Percentiles rank a stretch among this genome's conserved stretches.
Evolutionary conservation across 2,888 invertebrate species (phyloP).

Genomic region (Drosophila tripunctata): DNA sequence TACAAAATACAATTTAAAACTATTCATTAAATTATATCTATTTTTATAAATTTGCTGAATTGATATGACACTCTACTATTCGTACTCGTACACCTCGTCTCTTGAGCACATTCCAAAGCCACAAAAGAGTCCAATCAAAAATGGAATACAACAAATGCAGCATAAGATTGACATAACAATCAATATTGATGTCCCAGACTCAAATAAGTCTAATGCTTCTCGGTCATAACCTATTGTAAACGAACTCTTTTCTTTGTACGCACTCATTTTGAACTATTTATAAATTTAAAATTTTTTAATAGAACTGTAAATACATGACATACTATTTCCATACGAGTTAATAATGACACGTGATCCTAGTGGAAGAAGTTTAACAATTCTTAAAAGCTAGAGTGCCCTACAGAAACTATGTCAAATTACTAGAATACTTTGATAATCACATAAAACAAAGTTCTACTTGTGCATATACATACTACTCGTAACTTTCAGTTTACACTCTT

Average conservation of each 20-base stretch:
- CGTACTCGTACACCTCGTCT: background rate
- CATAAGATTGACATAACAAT: background rate
- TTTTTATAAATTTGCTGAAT: background rate
- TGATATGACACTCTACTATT: background rate
- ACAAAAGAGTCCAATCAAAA: slow-evolving; percentile 17
- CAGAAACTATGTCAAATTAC: slow-evolving; percentile 13
- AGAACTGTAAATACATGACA: slow-evolving; percentile 4
- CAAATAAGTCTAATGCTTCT: background rate
- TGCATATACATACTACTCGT: background rate
- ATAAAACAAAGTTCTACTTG: slow-evolving; percentile 13
- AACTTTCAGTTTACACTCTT: slow-evolving; percentile 12
- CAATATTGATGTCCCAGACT: background rate
- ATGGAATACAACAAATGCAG: slow-evolving; percentile 5
- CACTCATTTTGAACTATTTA: too few species aligned
- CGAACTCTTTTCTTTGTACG: background rate
- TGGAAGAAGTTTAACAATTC: too few species aligned
- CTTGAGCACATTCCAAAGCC: slow-evolving; percentile 6
- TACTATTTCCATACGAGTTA: too few species aligned
- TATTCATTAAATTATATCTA: background rate
- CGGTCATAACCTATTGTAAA: background rate
- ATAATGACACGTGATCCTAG: too few species aligned
- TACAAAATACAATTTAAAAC: background rate
- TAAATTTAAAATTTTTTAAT: too few species aligned
- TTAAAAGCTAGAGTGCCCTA: too few species aligned
- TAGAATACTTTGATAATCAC: slow-evolving; percentile 19